These are phyloP conservation scores for Acinonyx jubatus DNA, from an alignment of 2,113 vertebrate genomes.

Conservation along the genomic window DNA sequence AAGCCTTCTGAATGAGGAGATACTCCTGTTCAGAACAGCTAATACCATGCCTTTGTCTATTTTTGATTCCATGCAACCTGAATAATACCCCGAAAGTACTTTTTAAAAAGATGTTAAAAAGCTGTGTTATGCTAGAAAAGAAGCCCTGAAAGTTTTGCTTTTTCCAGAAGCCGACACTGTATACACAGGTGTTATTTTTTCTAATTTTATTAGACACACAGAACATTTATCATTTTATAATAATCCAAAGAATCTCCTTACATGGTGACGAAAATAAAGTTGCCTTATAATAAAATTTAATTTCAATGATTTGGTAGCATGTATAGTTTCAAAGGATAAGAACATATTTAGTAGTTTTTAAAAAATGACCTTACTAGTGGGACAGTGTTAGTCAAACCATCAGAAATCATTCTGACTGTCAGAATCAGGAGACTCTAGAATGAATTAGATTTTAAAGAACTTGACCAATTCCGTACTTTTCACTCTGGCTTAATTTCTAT, in stretches of 20 bases:
- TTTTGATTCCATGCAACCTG: background rate
- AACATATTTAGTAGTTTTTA: background rate
- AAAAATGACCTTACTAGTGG: background rate
- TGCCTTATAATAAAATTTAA: constrained; percentile 11
- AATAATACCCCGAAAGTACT: background rate
- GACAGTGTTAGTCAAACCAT: background rate
- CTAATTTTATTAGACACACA: constrained; percentile 11
- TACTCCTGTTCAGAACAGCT: background rate
- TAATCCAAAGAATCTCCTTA: constrained; percentile 33
- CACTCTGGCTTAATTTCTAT: background rate
- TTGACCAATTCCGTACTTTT: background rate
- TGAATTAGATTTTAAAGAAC: background rate
- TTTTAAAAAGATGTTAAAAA: background rate
- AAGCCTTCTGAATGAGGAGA: background rate
- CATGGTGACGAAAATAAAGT: background rate
- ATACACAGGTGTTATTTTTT: constrained; percentile 10
- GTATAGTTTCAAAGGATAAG: constrained; percentile 16
- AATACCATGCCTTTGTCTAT: background rate
- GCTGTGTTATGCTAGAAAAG: background rate
- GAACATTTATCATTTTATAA: constrained; percentile 45
- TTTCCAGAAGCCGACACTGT: background rate
- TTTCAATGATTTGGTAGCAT: background rate
- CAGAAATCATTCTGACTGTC: background rate
- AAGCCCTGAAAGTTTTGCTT: background rate
- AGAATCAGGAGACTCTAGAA: background rate